Evolutionary conservation across 2,113 vertebrate species (phyloP), one percentile per base, ranked within the genome.

Genomic region (Caretta caretta): DNA sequence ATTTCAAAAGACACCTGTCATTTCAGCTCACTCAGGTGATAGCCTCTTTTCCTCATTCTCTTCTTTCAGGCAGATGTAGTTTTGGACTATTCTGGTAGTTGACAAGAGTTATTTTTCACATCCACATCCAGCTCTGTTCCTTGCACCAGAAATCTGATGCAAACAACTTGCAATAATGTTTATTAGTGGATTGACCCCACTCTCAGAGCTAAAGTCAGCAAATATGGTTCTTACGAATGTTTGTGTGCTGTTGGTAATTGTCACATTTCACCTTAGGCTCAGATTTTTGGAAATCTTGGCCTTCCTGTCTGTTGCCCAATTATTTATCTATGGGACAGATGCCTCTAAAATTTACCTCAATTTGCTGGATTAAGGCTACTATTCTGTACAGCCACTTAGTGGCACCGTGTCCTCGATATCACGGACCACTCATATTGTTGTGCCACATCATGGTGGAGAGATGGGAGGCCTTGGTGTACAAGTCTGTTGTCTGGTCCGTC

Each of bases 101-200:
- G n/a, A 19, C 10, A 10, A 31, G 3, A 10, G n/a, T 65, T 13
- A 75, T 75, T 75, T 42, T 75, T 75, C n/a, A 75, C 72, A 75
- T 42, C 3, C 20, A 75, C 9, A 42, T 42, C n/a, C 22, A 42
- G n/a, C 38, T 24, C 25, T 75, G 20, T 59, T 76, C 24, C 10
- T 87, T 86, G 25, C 42, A 85, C 92, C 51, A 82, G 59, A 90
- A 87, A 24, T 4, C 57, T 90, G 48, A 1, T 49, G 29, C 1
- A 8, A 93, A 13, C 24, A 50, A 49, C 20, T 35, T 46, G 57
- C 46, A 78, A 79, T 6, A 5, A 46, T 9, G 1, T 4, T 0
- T 35, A 29, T 12, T 10, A n/a, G 48, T 19, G 35, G 50, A 38
- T 10, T 2, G 59, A 90, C n/a, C 22, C 65, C 59, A 19, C 5